phyloP scores from a whole-genome alignment of 2,113 vertebrate genomes.

The Podiceps cristatus region DNA sequence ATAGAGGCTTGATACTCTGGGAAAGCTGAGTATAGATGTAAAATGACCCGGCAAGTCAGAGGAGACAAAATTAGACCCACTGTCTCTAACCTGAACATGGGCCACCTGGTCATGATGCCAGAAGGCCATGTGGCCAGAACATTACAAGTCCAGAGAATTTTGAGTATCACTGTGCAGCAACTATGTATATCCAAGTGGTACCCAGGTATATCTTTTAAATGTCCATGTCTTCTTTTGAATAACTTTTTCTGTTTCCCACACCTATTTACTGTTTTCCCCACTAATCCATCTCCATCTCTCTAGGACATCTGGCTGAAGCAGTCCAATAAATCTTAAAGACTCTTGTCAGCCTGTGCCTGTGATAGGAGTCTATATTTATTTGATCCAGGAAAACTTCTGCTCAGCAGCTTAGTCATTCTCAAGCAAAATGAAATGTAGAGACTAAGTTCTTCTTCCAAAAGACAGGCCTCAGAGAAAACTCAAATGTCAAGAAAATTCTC shows the following conservation, averaged over 20 bases:
- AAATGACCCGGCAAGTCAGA: neutral
- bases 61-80: neutral
- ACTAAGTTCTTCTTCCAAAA: neutral
- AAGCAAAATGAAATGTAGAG: neutral
- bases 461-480: neutral
- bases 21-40: neutral
- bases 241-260: neutral
- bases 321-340: neutral
- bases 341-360: neutral
- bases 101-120: neutral
- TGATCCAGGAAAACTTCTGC: neutral
- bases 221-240: neutral
- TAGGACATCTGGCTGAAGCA: neutral
- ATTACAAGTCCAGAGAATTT: neutral
- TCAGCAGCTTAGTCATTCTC: neutral
- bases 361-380: neutral
- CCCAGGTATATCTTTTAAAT: neutral
- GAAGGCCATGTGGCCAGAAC: neutral
- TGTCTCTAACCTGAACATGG: neutral
- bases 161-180: neutral
- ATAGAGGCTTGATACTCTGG: neutral
- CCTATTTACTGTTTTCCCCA: neutral
- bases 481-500: neutral
- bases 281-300: neutral
- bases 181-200: neutral